Conservation (phyloP, 2,113 vertebrate species). For the Sinocyclocheilus maitianheensis region DNA sequence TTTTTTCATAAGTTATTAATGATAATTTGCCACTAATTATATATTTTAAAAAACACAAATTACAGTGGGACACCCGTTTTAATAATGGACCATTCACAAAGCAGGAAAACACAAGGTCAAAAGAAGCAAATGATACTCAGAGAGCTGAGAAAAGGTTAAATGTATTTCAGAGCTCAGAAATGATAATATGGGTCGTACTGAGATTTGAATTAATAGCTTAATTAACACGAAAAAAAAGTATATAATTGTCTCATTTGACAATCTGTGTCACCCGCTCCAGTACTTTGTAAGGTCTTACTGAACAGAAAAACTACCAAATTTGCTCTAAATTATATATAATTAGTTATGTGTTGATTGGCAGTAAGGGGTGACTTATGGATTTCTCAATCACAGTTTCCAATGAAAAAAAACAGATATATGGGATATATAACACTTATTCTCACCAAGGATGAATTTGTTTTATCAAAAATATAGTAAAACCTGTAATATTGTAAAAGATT, state of each 20-base stretch:
- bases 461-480: neutral
- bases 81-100: constrained; percentile 25
- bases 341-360: neutral
- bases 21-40: constrained; percentile 47
- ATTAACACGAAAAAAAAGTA: constrained; percentile 35
- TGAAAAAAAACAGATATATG: no score
- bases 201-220: constrained; percentile 47
- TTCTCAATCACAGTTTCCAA: neutral
- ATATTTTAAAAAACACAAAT: constrained; percentile 42
- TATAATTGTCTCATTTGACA: constrained; percentile 33
- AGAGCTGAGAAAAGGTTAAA: constrained; percentile 32
- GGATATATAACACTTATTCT: neutral
- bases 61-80: constrained; percentile 36
- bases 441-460: neutral
- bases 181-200: constrained; percentile 33
- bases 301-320: neutral
- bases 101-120: constrained; percentile 37
- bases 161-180: constrained; percentile 44
- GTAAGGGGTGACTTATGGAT: no score
- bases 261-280: neutral
- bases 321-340: constrained; percentile 27
- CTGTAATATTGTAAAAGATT: neutral
- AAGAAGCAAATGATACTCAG: constrained; percentile 35
- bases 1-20: constrained; percentile 32
- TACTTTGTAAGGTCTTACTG: neutral